Evolutionary conservation across 2,888 invertebrate genomes (phyloP).

Genomic region (Microctonus hyperodae): DNA sequence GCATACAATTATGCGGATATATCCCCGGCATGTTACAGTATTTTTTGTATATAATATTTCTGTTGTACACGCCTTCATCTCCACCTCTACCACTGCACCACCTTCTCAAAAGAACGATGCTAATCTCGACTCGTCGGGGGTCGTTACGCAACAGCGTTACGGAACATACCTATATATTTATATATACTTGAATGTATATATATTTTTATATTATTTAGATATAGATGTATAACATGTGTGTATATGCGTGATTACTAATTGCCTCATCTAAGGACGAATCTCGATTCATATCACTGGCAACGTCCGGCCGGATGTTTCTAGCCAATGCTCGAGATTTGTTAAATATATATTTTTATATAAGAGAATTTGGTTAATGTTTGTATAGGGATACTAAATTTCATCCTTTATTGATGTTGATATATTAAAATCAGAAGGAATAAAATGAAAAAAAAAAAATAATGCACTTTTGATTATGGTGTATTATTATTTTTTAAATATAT

Average conservation of each 20-base stretch:
- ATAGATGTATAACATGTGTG: background rate
- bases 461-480: no score
- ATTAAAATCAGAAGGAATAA: no score
- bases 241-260: slow-evolving; percentile 59
- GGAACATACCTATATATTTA: slow-evolving; percentile 41
- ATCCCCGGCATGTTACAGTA: slow-evolving; percentile 21
- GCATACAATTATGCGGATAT: slow-evolving; percentile 37
- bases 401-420: no score
- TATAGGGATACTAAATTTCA: no score
- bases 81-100: background rate
- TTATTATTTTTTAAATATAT: no score
- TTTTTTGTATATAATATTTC: slow-evolving; percentile 13
- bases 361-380: background rate
- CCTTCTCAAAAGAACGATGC: slow-evolving; percentile 33
- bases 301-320: slow-evolving; percentile 35
- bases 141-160: slow-evolving; percentile 57
- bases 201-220: no score
- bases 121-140: slow-evolving; percentile 39
- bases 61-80: slow-evolving; percentile 3
- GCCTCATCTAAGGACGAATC: slow-evolving; percentile 50
- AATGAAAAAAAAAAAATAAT: no score
- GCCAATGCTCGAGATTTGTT: slow-evolving; percentile 15
- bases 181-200: no score
- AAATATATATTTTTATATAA: background rate
- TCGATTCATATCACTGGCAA: slow-evolving; percentile 55